Conservation (phyloP, 2,113 vertebrate genomes). For the Corythornis madagascariensis region DNA sequence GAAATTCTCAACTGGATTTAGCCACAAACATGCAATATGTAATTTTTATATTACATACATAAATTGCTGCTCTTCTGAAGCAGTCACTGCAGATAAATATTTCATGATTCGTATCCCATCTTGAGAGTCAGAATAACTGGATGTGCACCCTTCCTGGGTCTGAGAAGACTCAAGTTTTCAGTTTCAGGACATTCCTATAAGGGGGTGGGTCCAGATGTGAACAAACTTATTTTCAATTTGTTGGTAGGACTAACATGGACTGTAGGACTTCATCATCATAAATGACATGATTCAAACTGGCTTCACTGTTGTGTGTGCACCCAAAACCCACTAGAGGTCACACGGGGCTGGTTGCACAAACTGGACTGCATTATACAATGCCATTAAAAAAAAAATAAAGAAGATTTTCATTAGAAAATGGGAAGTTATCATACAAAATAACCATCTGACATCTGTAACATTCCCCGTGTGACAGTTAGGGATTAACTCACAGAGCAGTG, state of each 20-base stretch:
- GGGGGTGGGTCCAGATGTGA: background rate
- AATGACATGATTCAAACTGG: background rate
- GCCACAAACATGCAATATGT: background rate
- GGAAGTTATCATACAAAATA: background rate
- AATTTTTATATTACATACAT: slow-evolving; percentile 32
- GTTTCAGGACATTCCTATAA: background rate
- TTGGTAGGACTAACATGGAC: background rate
- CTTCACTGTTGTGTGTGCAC: background rate
- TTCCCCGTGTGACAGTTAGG: background rate
- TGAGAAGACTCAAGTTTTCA: background rate
- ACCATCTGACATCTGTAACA: background rate
- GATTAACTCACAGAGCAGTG: background rate
- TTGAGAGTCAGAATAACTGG: background rate
- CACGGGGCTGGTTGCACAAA: background rate
- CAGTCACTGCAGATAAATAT: background rate
- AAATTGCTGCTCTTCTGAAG: background rate
- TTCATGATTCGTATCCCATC: background rate
- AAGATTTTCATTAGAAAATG: background rate
- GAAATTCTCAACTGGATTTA: slow-evolving; percentile 8
- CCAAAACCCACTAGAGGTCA: background rate
- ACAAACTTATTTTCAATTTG: background rate
- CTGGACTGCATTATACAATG: background rate
- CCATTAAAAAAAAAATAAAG: background rate
- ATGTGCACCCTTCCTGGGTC: background rate
- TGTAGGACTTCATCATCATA: background rate